Evolutionary conservation across 2,888 invertebrate species (phyloP), one percentile per base, ranked within the genome.

Genomic region (Eledone cirrhosa): DNA sequence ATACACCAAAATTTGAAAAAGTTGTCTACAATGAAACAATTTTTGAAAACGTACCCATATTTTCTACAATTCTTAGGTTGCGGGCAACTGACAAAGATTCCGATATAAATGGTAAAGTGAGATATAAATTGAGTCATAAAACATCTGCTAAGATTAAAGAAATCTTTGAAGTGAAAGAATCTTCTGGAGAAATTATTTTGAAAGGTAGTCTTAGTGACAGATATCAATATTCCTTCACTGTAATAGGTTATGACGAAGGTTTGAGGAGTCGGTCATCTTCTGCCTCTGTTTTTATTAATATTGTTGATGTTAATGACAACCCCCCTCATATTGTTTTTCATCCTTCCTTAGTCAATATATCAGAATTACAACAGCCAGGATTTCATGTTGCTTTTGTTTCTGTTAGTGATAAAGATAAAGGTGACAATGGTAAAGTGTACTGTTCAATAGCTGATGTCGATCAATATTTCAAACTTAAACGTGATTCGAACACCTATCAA

Each of bases 361-460:
- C 83, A 11, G 92, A 92, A 84, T 86, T 97, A 90, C 96, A 97
- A 0, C 93, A 93, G 79, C 95, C 96, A 88, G 96, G 96, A 47
- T 95, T 96, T 48, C 95, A 97, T 47, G 97, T 98, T 0, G 97
- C 98, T 0, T 97, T 97, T 11, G 95, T 98, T 11, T 96, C 96
- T 0, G 96, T 98, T 0, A 82, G 80, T 5, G 88, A 88, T 80
- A 41, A 75, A 0, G 87, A 88, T 80, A 83, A 83, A 76, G 88
- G 87, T 7, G 79, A 81, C 16, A 89, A 88, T 82, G 87, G 87
- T 4, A 77, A 81, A 31, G 85, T 88, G 1, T 78, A 80, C 5
- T 89, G 89, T 79, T 79, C 80, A 33, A 59, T 89, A 33, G 65
- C 83, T n/a, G 41, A 8, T 41, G 11, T 0, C 3, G 84, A 83